Conservation (phyloP, 2,113 vertebrate genomes). For the Pomatorhinus ruficollis region DNA sequence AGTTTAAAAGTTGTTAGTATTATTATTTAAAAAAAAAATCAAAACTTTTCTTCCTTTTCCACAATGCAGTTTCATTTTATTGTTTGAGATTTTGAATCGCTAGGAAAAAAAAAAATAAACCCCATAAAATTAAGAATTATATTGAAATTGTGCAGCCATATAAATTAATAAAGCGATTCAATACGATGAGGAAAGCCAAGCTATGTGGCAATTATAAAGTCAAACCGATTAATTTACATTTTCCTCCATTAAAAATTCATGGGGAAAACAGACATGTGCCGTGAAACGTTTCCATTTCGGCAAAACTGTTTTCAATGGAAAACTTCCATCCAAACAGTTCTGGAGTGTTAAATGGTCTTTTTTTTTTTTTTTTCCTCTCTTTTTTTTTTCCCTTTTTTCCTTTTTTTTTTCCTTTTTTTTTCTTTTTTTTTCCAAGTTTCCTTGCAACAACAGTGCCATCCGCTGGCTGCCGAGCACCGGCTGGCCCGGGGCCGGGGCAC, state of each 20-base stretch:
- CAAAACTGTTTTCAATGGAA: conserved; percentile 33
- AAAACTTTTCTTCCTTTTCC: background rate
- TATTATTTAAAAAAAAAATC: background rate
- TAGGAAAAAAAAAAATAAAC: background rate
- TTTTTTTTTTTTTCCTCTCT: fast-evolving
- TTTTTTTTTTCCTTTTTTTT: background rate
- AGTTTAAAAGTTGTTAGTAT: background rate
- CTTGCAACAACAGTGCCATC: conserved; percentile 53
- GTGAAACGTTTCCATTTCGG: conserved; percentile 28
- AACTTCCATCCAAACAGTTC: conserved; percentile 30
- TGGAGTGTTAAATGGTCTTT: background rate
- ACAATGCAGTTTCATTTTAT: background rate
- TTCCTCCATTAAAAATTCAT: background rate
- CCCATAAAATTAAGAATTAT: background rate
- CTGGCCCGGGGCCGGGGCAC: background rate
- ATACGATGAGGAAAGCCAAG: background rate
- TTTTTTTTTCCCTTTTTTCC: fast-evolving
- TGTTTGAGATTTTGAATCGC: background rate
- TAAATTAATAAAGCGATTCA: background rate
- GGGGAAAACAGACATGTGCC: background rate
- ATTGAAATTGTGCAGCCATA: background rate
- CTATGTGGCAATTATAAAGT: background rate
- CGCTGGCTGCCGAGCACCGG: background rate
- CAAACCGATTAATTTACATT: conserved; percentile 21
- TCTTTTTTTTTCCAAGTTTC: background rate